Conservation (phyloP, 2,888 invertebrate genomes). For the Oscheius myriophilus region DNA sequence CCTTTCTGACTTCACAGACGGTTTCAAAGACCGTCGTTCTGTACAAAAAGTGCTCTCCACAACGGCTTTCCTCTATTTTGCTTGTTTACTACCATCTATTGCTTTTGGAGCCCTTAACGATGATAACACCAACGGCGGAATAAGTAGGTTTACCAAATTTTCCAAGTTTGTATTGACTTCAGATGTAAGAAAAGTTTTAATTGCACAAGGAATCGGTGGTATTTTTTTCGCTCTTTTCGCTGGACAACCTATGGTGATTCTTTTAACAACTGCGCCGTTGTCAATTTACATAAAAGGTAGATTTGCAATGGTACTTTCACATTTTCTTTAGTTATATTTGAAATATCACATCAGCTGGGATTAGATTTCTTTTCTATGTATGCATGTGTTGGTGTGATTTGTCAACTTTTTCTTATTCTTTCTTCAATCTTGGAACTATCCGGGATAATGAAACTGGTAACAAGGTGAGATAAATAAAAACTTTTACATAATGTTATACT, state of each 20-base stretch:
- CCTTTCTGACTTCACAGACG: conserved; percentile 73
- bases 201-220: conserved; percentile 75
- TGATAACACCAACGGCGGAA: conserved; percentile 73
- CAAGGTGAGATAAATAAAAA: conserved; percentile 71
- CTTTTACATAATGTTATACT: background rate
- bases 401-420: conserved; percentile 75
- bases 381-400: conserved; percentile 76
- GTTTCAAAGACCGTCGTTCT: conserved; percentile 58
- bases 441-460: conserved; percentile 76
- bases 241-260: conserved; percentile 77
- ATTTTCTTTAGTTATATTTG: conserved; percentile 74
- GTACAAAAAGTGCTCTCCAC: conserved; percentile 73
- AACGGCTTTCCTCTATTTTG: conserved; percentile 74
- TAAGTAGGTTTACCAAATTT: conserved; percentile 69
- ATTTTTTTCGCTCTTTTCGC: conserved; percentile 76
- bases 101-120: conserved; percentile 75
- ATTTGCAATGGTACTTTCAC: background rate
- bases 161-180: conserved; percentile 27
- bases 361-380: conserved; percentile 76
- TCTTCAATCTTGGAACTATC: conserved; percentile 76
- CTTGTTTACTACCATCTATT: conserved; percentile 74
- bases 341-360: conserved; percentile 75
- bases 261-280: conserved; percentile 77
- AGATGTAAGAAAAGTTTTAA: conserved; percentile 68
- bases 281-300: conserved; percentile 77